phyloP scores from a whole-genome alignment of 92 coral and sea anemone genomes.

The Parazoanthus darwini region DNA sequence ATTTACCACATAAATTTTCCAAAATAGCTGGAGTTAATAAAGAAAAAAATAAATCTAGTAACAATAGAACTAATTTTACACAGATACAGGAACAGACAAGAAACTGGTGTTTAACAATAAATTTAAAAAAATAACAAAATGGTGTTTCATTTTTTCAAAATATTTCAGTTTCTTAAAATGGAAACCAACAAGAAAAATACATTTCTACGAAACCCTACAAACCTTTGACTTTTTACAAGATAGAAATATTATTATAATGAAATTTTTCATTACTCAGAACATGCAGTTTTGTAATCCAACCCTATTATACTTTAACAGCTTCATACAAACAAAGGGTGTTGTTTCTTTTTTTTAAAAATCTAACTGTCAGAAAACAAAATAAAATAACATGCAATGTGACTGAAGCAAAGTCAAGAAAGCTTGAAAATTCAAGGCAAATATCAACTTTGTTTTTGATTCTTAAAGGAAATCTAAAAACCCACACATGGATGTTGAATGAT shows the following conservation, averaged over 20 bases:
- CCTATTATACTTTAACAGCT: not conserved
- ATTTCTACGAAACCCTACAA: not conserved
- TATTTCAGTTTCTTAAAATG: not conserved
- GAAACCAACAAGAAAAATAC: not conserved
- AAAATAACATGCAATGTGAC: not conserved
- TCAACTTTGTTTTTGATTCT: not conserved
- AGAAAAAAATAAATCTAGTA: too few relatives aligned
- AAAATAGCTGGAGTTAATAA: too few relatives aligned
- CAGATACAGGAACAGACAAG: not conserved
- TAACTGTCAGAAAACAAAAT: not conserved
- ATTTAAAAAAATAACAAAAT: not conserved
- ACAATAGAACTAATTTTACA: not conserved
- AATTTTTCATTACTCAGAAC: not conserved
- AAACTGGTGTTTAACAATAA: not conserved
- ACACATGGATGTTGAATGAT: not conserved
- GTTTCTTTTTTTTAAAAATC: not conserved
- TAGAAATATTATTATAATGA: not conserved
- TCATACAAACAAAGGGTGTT: not conserved
- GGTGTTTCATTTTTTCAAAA: not conserved
- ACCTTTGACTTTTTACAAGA: not conserved
- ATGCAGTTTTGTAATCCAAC: not conserved
- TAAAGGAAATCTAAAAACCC: constrained; percentile 5
- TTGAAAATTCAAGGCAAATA: not conserved
- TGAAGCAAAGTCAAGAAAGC: not conserved
- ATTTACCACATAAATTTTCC: not conserved